phyloP scores from a whole-genome alignment of 37 sponge, comb jelly and placozoan species.

The Cladorhizidae sp. region DNA sequence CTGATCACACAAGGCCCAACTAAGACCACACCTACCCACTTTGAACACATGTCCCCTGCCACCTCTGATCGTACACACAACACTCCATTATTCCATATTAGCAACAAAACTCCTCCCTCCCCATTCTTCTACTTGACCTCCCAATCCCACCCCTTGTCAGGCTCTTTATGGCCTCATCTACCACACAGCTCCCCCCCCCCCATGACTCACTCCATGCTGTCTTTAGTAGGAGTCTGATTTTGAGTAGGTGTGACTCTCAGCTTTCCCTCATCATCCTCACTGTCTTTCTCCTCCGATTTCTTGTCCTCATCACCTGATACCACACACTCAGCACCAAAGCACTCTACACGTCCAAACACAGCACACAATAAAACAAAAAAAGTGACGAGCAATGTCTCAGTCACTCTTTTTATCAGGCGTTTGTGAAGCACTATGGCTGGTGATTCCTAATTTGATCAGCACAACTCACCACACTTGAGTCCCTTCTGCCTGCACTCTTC shows the following conservation, averaged over 20 bases:
- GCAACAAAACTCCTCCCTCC: too few relatives aligned
- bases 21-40: too few relatives aligned
- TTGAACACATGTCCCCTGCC: too few relatives aligned
- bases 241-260: not conserved
- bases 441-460: not conserved
- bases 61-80: too few relatives aligned
- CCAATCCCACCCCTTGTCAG: too few relatives aligned
- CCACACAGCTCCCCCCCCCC: not conserved
- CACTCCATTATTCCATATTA: too few relatives aligned
- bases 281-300: conserved; percentile 24
- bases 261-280: conserved; percentile 19
- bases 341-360: conserved; percentile 2
- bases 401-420: too few relatives aligned
- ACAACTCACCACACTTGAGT: conserved; percentile 62
- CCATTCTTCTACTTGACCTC: too few relatives aligned
- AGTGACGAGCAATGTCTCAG: not conserved
- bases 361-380: too few relatives aligned
- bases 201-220: not conserved
- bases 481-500: conserved; percentile 68
- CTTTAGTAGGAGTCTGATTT: not conserved
- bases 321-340: conserved; percentile 48
- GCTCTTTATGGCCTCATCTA: too few relatives aligned
- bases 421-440: not conserved
- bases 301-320: conserved; percentile 48
- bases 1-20: too few relatives aligned